Base-by-base conservation (phyloP, 2,797 vertebrate species). In the Babyrousa celebensis region DNA sequence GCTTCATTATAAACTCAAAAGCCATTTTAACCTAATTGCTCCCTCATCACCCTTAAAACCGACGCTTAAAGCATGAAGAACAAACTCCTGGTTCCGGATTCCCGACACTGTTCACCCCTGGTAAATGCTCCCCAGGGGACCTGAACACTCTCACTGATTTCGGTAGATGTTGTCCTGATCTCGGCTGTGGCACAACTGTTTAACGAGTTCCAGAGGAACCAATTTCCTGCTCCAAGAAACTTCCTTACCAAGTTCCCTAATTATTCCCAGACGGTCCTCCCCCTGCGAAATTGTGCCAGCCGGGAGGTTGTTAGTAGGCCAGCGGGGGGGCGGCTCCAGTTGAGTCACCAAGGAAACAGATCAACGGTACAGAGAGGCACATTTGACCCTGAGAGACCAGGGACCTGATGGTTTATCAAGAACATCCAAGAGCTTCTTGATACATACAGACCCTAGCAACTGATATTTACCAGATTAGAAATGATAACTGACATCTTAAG, bases 121-220 rank as follows among this genome's bases (percentile, higher is more conserved):
- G 20, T 79, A 95, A 96, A 48, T 67, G 72, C 15, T 87, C 96
- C 79, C 75, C 93, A 40, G 71, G 63, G 75, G 95, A 91, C 18
- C 67, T 25, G 58, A 95, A 68, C 1, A 4, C 68, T 52, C 29
- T 87, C 68, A 32, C 93, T 92, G 89, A 97, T 96, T 97, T 97
- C 94, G 87, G 65, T 91, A 89, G 96, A 83, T 87, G 83, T 95
- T 97, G 96, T 96, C 94, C 65, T 80, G n/a, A 84, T 89, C 77
- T 87, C 94, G 52, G 25, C 67, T 91, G 32, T 78, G 32, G 36
- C 87, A 80, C 85, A 85, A 68, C 83, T 48, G 56, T 80, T 85
- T 97, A 97, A 98, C 80, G 92, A 97, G 95, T 84, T 97, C 97
- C 98, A 97, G 32, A 96, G 98, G 94, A 97, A 97, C 98, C 95